Evolutionary conservation across 2,113 vertebrate species (phyloP).

Genomic region (Neopipo cinnamomea): DNA sequence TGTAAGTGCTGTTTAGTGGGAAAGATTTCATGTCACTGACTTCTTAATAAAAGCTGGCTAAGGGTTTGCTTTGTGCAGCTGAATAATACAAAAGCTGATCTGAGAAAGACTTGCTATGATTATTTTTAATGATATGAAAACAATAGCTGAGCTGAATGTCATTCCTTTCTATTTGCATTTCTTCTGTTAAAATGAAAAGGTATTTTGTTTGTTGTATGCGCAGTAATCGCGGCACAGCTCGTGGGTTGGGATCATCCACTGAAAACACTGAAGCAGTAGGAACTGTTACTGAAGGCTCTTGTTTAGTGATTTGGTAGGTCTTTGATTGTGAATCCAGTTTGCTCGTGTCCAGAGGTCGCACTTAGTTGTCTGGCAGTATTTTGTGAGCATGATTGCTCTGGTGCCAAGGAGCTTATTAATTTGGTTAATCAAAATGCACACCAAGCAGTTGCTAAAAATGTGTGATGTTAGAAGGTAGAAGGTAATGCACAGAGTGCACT

Average conservation of each 20-base stretch:
- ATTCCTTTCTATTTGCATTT: not conserved
- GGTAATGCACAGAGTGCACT: not conserved
- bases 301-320: not conserved
- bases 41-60: not conserved
- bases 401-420: not conserved
- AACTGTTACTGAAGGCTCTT: not conserved
- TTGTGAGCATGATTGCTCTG: not conserved
- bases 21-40: not conserved
- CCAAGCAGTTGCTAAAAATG: not conserved
- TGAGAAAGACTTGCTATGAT: not conserved
- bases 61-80: not conserved
- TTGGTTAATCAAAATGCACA: not conserved
- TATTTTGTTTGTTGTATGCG: not conserved
- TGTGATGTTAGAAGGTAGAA: not conserved
- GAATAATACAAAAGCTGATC: not conserved
- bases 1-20: not conserved
- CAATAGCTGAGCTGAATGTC: not conserved
- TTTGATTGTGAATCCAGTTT: not conserved
- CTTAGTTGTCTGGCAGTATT: not conserved
- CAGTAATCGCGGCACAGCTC: not conserved
- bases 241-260: not conserved
- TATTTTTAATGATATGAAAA: not conserved
- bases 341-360: not conserved
- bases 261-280: not conserved
- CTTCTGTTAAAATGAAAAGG: not conserved